Evolutionary conservation across 2,113 vertebrate species (phyloP).

Genomic region (Meriones unguiculatus): DNA sequence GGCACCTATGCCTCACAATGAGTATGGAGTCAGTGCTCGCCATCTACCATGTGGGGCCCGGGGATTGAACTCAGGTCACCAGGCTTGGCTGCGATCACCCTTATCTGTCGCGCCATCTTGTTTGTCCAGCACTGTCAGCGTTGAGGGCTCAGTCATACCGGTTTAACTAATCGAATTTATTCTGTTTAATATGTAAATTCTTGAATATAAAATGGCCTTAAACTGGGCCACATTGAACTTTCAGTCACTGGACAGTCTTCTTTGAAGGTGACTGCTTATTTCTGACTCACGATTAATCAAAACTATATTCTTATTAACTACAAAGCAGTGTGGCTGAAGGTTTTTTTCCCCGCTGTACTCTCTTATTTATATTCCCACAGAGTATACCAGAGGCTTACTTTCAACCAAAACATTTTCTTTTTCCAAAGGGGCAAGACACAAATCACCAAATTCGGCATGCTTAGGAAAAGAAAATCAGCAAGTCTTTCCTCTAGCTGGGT

Average conservation of each 20-base stretch:
- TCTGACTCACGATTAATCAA: neutral
- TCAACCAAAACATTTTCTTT: constrained; percentile 57
- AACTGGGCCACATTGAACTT: neutral
- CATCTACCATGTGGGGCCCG: neutral
- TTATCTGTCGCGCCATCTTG: neutral
- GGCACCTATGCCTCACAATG: no score
- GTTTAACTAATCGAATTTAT: neutral
- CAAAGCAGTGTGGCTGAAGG: neutral
- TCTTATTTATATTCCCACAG: constrained; percentile 27
- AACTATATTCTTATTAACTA: neutral
- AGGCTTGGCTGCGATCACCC: neutral
- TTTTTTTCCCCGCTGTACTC: neutral
- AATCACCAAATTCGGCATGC: constrained; percentile 65
- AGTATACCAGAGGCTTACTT: constrained; percentile 48
- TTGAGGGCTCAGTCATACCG: neutral
- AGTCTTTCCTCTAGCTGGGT: constrained; percentile 46
- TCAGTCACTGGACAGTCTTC: neutral
- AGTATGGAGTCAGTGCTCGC: neutral
- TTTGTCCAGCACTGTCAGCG: neutral
- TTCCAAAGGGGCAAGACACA: neutral
- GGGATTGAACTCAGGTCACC: neutral
- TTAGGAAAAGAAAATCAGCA: constrained; percentile 57
- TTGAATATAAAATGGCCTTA: neutral
- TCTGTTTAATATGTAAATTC: constrained; percentile 10
- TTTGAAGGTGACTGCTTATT: neutral